Percentiles rank a stretch among this genome's conserved stretches.
Evolutionary conservation across 2,888 invertebrate species (phyloP).

Genomic region (Drosophila mayaguana): DNA sequence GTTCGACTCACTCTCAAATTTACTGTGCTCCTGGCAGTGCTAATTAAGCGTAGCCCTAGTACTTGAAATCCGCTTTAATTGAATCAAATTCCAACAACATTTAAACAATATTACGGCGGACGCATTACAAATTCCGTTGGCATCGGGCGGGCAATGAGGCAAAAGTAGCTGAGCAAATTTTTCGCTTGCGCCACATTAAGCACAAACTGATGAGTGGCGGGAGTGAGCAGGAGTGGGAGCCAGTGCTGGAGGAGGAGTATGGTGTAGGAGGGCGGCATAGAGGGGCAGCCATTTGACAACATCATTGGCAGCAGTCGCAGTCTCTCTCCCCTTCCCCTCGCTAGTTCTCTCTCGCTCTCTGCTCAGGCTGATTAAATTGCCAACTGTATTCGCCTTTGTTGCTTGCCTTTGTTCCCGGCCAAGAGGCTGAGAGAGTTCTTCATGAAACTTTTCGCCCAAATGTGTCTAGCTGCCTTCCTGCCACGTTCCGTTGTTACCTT

Average conservation of each 20-base stretch:
- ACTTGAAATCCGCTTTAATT: constrained; percentile 70
- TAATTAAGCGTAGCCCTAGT: constrained; percentile 67
- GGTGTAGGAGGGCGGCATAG: background rate
- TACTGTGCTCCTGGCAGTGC: constrained; percentile 31
- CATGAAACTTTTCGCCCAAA: constrained; percentile 59
- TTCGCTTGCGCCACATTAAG: constrained; percentile 74
- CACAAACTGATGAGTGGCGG: constrained; percentile 43
- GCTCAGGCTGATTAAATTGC: constrained; percentile 71
- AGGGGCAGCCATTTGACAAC: constrained; percentile 69
- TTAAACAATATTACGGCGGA: constrained; percentile 61
- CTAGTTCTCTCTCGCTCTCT: background rate
- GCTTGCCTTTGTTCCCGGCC: constrained; percentile 63
- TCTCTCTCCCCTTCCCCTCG: background rate
- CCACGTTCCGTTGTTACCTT: constrained; percentile 56
- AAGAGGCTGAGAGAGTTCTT: constrained; percentile 18
- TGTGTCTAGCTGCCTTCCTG: constrained; percentile 67
- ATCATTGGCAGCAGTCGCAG: constrained; percentile 64
- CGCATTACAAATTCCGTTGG: constrained; percentile 68
- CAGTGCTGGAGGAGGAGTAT: background rate
- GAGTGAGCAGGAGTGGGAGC: background rate
- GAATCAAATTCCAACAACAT: constrained; percentile 63
- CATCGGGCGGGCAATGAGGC: constrained; percentile 53
- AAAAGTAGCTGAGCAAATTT: constrained; percentile 62
- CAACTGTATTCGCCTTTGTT: constrained; percentile 59
- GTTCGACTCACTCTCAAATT: background rate